Percentiles rank a stretch among this genome's conserved stretches.
Conservation (phyloP, 1,140 invertebrate genomes). For the Neodiprion virginianus region DNA sequence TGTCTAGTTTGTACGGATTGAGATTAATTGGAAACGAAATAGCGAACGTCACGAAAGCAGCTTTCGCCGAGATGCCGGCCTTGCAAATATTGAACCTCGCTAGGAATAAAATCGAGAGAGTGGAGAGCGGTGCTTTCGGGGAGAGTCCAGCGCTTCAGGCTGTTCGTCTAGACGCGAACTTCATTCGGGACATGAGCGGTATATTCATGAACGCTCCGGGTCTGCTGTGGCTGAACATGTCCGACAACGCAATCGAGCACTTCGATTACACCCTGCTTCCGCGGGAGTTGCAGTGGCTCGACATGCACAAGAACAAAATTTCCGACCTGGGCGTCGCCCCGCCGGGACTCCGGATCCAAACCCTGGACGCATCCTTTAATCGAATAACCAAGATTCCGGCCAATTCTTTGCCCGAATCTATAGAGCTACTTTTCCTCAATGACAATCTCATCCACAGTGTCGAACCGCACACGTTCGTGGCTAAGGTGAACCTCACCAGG, state of each 20-base stretch:
- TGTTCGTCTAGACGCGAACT: slow-evolving; percentile 82
- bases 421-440: slow-evolving; percentile 82
- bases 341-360: slow-evolving; percentile 73
- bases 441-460: slow-evolving; percentile 82
- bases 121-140: slow-evolving; percentile 80
- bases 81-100: slow-evolving; percentile 84
- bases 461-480: slow-evolving; percentile 82
- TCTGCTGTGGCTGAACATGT: slow-evolving; percentile 84
- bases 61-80: slow-evolving; percentile 76
- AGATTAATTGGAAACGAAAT: slow-evolving; percentile 82
- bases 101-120: slow-evolving; percentile 75
- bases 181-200: slow-evolving; percentile 76
- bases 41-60: slow-evolving; percentile 76
- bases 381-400: slow-evolving; percentile 75
- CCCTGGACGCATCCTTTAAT: slow-evolving; percentile 84
- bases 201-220: slow-evolving; percentile 79
- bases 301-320: slow-evolving; percentile 83
- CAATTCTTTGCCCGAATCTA: slow-evolving; percentile 75
- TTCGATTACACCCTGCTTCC: slow-evolving; percentile 86
- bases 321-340: slow-evolving; percentile 70
- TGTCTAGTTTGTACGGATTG: slow-evolving; percentile 76
- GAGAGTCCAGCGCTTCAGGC: slow-evolving; percentile 78
- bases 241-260: slow-evolving; percentile 81
- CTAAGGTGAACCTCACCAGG: slow-evolving; percentile 81
- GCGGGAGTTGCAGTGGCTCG: slow-evolving; percentile 78